phyloP scores from a whole-genome alignment of 2,797 vertebrate species.

The Schizopygopsis pylzovi region DNA sequence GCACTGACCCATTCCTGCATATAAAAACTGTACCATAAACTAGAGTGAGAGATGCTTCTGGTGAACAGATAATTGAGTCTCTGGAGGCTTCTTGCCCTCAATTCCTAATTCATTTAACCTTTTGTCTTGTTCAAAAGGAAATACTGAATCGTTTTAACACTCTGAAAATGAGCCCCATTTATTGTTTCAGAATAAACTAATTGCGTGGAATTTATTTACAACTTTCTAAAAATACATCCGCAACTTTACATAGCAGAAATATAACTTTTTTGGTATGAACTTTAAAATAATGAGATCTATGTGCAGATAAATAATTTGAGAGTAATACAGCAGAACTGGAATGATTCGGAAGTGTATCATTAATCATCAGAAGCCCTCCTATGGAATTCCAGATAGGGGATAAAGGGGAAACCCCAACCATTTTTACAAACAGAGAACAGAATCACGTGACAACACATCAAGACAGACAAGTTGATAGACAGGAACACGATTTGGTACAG shows the following conservation, averaged over 20 bases:
- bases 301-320: conserved; percentile 5
- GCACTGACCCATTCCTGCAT: conserved; percentile 2
- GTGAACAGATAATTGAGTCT: conserved; percentile 47
- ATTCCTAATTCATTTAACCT: conserved; percentile 42
- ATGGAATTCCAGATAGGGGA: conserved; percentile 78
- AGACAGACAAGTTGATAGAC: conserved; percentile 75
- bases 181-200: conserved; percentile 1
- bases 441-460: conserved; percentile 85
- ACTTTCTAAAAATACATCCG: neutral
- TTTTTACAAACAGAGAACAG: conserved; percentile 91
- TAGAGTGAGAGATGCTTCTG: conserved; percentile 1
- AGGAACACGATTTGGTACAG: conserved; percentile 69
- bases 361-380: conserved; percentile 77
- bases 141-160: conserved; percentile 6
- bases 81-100: conserved; percentile 46
- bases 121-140: conserved; percentile 35
- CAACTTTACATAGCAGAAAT: neutral
- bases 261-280: conserved; percentile 9
- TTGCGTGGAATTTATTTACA: neutral
- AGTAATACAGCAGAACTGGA: neutral
- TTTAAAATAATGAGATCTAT: conserved; percentile 32
- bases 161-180: neutral
- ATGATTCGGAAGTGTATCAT: neutral
- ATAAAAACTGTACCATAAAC: conserved; percentile 15
- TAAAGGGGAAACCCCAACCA: conserved; percentile 72